A percentile compares a stretch with the other conserved stretches of the same genome.
Evolutionary conservation across 2,113 vertebrate species (phyloP).

Genomic region (Oryzias curvinotus): DNA sequence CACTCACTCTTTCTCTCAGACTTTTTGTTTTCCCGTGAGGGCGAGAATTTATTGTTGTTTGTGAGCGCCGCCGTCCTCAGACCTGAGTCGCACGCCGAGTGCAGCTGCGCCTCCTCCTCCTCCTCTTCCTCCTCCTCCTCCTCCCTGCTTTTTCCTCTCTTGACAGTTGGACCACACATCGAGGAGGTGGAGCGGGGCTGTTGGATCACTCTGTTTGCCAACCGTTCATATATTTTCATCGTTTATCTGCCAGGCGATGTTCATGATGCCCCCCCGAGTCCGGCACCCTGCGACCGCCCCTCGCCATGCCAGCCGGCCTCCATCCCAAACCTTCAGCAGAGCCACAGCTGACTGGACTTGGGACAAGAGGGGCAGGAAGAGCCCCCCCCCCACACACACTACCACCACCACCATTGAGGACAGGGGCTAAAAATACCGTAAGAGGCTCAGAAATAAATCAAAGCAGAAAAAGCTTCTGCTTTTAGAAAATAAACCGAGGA

Average conservation of each 20-base stretch:
- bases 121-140: slow-evolving; percentile 11
- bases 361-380: slow-evolving; percentile 57
- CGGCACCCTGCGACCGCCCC: slow-evolving; percentile 22
- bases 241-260: slow-evolving; percentile 46
- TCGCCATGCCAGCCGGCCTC: slow-evolving; percentile 23
- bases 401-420: no score
- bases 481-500: slow-evolving; percentile 3
- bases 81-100: slow-evolving; percentile 21
- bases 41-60: slow-evolving; percentile 2
- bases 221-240: slow-evolving; percentile 47
- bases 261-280: slow-evolving; percentile 31
- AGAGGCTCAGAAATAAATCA: no score
- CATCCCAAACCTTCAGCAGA: slow-evolving; percentile 39
- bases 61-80: slow-evolving; percentile 8
- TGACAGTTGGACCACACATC: slow-evolving; percentile 64
- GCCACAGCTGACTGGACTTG: slow-evolving; percentile 59
- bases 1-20: slow-evolving; percentile 35
- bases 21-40: slow-evolving; percentile 8
- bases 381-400: no score
- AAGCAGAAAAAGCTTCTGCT: no score
- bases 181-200: slow-evolving; percentile 43
- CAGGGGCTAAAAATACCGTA: no score
- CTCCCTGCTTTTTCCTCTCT: slow-evolving; percentile 20
- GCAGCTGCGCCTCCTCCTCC: slow-evolving; percentile 32
- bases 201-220: slow-evolving; percentile 38